Base-by-base conservation (phyloP, 2,888 invertebrate genomes). In the Macrosoma leucophasiata region DNA sequence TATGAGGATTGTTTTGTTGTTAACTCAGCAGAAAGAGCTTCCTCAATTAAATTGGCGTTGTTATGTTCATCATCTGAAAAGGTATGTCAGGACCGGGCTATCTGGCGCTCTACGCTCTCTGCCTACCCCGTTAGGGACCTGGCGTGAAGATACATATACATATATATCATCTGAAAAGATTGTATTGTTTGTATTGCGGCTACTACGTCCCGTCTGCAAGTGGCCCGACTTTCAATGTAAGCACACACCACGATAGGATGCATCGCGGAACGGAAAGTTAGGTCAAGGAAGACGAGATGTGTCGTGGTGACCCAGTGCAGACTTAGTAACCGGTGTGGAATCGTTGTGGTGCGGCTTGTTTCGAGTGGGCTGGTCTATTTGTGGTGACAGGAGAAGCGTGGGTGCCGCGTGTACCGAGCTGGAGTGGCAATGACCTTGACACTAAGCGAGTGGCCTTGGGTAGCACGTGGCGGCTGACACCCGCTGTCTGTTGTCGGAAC, bases 391-490 rank as follows among this genome's bases (percentile, higher is more conserved):
- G 72, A 77, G 74, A 70, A 65, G 82, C 79, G 82, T 81, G 82
- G 81, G 81, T 76, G 81, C 78, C 72, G 76, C 78, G 78, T 78
- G 81, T 75, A 72, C 76, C 61, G 73, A 75, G 79, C 78, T 81
- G 82, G 82, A 81, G 82, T 82, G 79, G 81, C 81, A 79, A 78
- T 79, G 81, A 81, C 84, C 84, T 82, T 84, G 84, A 82, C 84
- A 84, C 82, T 81, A 81, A 81, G 79, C 79, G 81, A 82, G 74
- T 81, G 82, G 81, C 82, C 81, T 82, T 82, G 84, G 84, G 81
- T 77, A 81, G 81, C 84, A 84, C 84, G 84, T 82, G 84, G 81
- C 81, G 74, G 78, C 84, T 81, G 84, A 82, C 82, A 77, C 79
- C 78, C 81, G 82, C 76, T 79, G 78, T 78, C 82, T 82, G 81